phyloP scores from a whole-genome alignment of 2,797 vertebrate species.

The Lindbergichthys nudifrons region DNA sequence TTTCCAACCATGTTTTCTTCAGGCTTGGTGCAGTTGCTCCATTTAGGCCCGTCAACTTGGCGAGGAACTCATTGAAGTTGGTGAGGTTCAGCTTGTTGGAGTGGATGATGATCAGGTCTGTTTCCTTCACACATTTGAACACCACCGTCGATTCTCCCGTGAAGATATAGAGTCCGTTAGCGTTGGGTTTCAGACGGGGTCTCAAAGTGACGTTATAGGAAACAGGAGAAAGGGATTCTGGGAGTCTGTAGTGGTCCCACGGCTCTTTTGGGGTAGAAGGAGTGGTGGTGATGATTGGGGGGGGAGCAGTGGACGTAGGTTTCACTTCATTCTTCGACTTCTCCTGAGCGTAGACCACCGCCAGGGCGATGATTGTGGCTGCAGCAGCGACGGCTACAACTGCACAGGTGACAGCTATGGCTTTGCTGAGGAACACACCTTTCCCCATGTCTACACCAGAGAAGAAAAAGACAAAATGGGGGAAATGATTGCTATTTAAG shows the following conservation, averaged over 20 bases:
- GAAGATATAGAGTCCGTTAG: constrained; percentile 63
- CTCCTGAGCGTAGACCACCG: constrained; percentile 88
- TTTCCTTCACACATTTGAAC: constrained; percentile 66
- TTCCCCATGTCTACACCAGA: constrained; percentile 85
- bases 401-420: constrained; percentile 70
- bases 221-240: constrained; percentile 58
- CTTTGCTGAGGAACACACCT: constrained; percentile 90
- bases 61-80: not conserved
- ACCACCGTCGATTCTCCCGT: constrained; percentile 58
- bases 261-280: constrained; percentile 82
- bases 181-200: constrained; percentile 64
- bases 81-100: constrained; percentile 91
- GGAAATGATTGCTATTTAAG: constrained; percentile 47
- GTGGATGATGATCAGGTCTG: constrained; percentile 88
- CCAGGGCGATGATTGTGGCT: constrained; percentile 88
- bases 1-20: constrained; percentile 59
- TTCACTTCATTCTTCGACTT: constrained; percentile 76
- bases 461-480: constrained; percentile 29
- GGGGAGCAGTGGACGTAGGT: constrained; percentile 32
- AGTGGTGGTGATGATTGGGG: constrained; percentile 66
- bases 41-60: constrained; percentile 24
- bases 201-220: constrained; percentile 73
- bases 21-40: constrained; percentile 56
- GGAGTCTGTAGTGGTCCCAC: constrained; percentile 79
- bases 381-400: constrained; percentile 76